A percentile compares a stretch with the other conserved stretches of the same genome.
These are phyloP conservation scores for Prionace glauca DNA, from an alignment of 2,797 vertebrate genomes.

Conservation along the genomic window DNA sequence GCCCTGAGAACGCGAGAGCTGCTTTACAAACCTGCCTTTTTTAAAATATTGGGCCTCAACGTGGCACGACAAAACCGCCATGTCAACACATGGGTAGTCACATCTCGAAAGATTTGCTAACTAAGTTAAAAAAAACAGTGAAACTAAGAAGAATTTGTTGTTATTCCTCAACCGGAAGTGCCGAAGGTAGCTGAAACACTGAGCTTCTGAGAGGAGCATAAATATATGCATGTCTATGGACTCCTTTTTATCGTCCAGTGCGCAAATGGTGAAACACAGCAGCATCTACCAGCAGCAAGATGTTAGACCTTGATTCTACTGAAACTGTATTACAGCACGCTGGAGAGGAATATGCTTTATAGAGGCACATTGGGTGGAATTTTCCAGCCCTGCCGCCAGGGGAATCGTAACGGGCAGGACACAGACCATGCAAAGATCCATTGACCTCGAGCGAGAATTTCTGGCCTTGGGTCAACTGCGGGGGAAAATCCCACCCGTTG, in stretches of 20 bases:
- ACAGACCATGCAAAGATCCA: too few relatives aligned
- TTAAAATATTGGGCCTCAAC: not conserved
- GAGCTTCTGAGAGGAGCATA: not conserved
- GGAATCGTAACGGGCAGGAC: too few relatives aligned
- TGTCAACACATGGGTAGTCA: not conserved
- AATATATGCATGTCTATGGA: not conserved
- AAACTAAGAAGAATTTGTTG: not conserved
- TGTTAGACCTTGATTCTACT: not conserved
- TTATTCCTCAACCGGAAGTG: not conserved
- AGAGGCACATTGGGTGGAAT: too few relatives aligned
- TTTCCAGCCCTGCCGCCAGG: too few relatives aligned
- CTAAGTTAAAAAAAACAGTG: not conserved
- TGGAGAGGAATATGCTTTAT: too few relatives aligned
- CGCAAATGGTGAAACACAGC: not conserved
- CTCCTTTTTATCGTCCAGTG: not conserved
- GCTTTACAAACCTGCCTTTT: not conserved
- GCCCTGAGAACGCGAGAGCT: not conserved
- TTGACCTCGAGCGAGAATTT: too few relatives aligned
- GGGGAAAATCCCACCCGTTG: too few relatives aligned
- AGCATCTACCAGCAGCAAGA: not conserved
- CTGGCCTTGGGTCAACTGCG: too few relatives aligned
- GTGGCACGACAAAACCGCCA: not conserved
- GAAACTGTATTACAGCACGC: too few relatives aligned
- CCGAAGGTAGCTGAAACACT: not conserved
- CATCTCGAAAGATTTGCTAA: not conserved